These are phyloP conservation scores for Pachycephala philippinensis DNA, from an alignment of 2,113 vertebrate species.

Conservation along the genomic window DNA sequence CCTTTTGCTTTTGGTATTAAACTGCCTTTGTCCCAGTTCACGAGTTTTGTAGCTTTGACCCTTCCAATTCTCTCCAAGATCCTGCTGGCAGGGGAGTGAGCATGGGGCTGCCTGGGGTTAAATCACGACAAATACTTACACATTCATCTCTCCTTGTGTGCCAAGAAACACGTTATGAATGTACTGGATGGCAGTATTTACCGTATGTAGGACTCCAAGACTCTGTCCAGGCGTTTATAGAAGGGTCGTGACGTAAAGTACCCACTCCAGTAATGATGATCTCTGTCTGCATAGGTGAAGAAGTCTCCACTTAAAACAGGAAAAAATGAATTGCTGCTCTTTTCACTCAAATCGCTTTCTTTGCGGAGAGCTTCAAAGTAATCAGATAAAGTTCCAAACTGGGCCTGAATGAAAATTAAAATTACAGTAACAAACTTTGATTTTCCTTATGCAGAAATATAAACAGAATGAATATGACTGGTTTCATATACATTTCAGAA, in stretches of 20 bases:
- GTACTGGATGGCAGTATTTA: constrained; percentile 5
- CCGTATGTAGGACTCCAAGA: constrained; percentile 85
- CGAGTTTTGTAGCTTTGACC: neutral
- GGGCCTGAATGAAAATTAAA: constrained; percentile 75
- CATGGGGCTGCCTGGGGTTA: neutral
- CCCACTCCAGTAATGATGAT: constrained; percentile 95
- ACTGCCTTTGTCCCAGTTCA: neutral
- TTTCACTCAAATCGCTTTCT: constrained; percentile 45
- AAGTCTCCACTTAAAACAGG: constrained; percentile 89
- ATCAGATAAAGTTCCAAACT: constrained; percentile 90
- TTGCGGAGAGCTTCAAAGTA: constrained; percentile 84
- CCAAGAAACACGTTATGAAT: neutral
- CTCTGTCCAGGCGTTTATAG: constrained; percentile 86
- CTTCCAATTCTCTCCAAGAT: neutral
- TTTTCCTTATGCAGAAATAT: neutral
- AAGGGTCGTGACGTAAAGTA: constrained; percentile 94
- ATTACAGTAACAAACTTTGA: neutral
- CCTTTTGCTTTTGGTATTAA: neutral
- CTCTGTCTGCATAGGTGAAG: constrained; percentile 93
- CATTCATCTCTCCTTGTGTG: neutral
- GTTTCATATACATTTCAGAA: neutral
- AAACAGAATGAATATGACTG: neutral
- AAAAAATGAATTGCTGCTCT: constrained; percentile 57
- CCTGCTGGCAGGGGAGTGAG: neutral
- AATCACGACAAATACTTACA: neutral